Evolutionary conservation across 2,888 invertebrate species (phyloP), one percentile per base, ranked within the genome.

Genomic region (Helobdella robusta): DNA sequence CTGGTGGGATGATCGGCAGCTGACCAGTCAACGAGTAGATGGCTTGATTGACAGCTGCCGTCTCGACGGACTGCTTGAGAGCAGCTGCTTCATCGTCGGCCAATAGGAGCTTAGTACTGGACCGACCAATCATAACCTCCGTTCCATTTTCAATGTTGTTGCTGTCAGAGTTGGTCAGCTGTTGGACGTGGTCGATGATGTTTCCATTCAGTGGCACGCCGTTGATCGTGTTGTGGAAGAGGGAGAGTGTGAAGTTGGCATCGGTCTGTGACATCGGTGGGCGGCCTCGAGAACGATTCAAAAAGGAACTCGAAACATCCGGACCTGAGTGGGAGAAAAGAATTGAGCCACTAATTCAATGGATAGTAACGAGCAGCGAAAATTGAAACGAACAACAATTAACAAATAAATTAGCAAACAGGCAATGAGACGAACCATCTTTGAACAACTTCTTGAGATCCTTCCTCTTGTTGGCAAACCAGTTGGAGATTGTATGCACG

Each of bases 401-500:
- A 20, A 11, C 11, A 52, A 52, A 52, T 20, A 32, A 36, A 35
- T 20, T 20, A 20, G 35, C 8, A 59, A 35, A 52, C 52, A 52
- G 8, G 11, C n/a, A 40, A 11, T 40, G 44, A 11, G 11, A 4
- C 66, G 23, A 65, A 74, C 74, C 75, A 73, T 74, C 73, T 67
- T 71, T 69, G 36, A 73, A 73, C 20, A 74, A 63, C 67, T 73
- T 74, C 70, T 78, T 79, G 60, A 77, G 72, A 69, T 80, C 79
- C 70, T 80, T 80, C 36, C 80, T 70, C 46, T 77, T 73, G 71
- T 83, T 82, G 64, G 81, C 80, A 73, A 82, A 82, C 82, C 82
- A 83, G 72, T 81, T 82, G 65, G 80, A 77, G 30, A 82, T 79
- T 48, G 79, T 77, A 35, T 81, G 80, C 64, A 79, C 76, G 2